These are phyloP conservation scores for Cremastobaeus sp. DNA, from an alignment of 2,888 invertebrate species.

Conservation along the genomic window DNA sequence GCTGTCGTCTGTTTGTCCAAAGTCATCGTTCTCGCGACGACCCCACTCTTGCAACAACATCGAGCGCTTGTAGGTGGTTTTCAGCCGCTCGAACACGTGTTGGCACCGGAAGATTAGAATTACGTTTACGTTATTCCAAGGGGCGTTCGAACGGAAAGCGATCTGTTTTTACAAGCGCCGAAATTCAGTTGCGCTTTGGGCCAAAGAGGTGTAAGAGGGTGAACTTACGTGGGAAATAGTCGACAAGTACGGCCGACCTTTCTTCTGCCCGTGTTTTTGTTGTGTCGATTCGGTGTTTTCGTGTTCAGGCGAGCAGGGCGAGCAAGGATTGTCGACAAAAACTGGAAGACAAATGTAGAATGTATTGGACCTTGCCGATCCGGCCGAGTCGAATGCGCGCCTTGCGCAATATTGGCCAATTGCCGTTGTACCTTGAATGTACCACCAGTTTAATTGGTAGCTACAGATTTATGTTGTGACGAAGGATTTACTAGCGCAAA, in stretches of 20 bases:
- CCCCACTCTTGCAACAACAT: slow-evolving; percentile 6
- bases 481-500: slow-evolving; percentile 28
- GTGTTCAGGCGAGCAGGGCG: too few species aligned
- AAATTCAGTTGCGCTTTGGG: slow-evolving; percentile 14
- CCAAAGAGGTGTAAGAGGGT: too few species aligned
- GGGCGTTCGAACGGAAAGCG: slow-evolving; percentile 41
- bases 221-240: too few species aligned
- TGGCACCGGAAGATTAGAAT: slow-evolving; percentile 38
- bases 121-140: slow-evolving; percentile 34
- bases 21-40: slow-evolving; percentile 52
- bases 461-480: slow-evolving; percentile 27
- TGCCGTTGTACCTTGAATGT: too few species aligned
- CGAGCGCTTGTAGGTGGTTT: not conserved
- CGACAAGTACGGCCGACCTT: too few species aligned
- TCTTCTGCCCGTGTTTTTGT: too few species aligned
- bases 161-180: slow-evolving; percentile 47
- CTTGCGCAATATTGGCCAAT: too few species aligned
- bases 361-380: too few species aligned
- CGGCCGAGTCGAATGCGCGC: too few species aligned
- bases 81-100: slow-evolving; percentile 4
- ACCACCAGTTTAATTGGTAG: slow-evolving; percentile 19
- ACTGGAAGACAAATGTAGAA: too few species aligned
- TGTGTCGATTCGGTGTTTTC: too few species aligned
- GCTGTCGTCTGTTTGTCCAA: slow-evolving; percentile 61
- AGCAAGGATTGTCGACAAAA: too few species aligned